Evolutionary conservation across 1,140 invertebrate species (phyloP).

Genomic region (Dufourea novaeangliae): DNA sequence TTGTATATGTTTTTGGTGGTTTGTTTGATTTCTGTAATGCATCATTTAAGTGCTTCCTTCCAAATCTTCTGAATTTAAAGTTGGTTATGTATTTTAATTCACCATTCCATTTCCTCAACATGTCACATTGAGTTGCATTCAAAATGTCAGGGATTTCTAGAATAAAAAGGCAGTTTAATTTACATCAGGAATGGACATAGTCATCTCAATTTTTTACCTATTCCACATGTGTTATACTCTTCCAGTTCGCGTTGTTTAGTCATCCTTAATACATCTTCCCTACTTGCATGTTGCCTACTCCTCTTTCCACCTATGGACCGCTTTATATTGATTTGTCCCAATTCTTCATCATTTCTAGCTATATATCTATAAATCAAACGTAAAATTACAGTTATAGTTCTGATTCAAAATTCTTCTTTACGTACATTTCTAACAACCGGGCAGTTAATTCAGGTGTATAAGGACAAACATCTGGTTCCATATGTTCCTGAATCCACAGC

Average conservation of each 20-base stretch:
- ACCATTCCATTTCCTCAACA: constrained; percentile 86
- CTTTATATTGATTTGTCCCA: constrained; percentile 88
- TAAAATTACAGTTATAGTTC: neutral
- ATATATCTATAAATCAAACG: constrained; percentile 79
- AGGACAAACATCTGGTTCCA: constrained; percentile 81
- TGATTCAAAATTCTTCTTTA: neutral
- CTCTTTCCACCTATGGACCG: constrained; percentile 87
- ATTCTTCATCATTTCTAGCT: constrained; percentile 87
- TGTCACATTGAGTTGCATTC: constrained; percentile 82
- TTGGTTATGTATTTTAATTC: constrained; percentile 85
- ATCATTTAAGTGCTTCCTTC: constrained; percentile 80
- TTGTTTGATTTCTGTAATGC: constrained; percentile 32
- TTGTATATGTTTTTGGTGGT: neutral
- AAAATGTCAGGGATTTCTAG: constrained; percentile 86
- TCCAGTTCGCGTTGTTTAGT: constrained; percentile 86
- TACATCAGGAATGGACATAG: constrained; percentile 11
- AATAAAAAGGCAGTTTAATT: constrained; percentile 54
- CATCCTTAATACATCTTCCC: constrained; percentile 88
- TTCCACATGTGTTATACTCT: constrained; percentile 88
- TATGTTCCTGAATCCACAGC: constrained; percentile 86
- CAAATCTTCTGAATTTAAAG: constrained; percentile 85
- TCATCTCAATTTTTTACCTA: constrained; percentile 81
- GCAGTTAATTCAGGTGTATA: constrained; percentile 83
- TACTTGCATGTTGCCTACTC: constrained; percentile 88
- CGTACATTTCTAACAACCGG: constrained; percentile 84